These are phyloP conservation scores for Xanthia icteritia DNA, from an alignment of 2,888 invertebrate genomes.

Conservation along the genomic window DNA sequence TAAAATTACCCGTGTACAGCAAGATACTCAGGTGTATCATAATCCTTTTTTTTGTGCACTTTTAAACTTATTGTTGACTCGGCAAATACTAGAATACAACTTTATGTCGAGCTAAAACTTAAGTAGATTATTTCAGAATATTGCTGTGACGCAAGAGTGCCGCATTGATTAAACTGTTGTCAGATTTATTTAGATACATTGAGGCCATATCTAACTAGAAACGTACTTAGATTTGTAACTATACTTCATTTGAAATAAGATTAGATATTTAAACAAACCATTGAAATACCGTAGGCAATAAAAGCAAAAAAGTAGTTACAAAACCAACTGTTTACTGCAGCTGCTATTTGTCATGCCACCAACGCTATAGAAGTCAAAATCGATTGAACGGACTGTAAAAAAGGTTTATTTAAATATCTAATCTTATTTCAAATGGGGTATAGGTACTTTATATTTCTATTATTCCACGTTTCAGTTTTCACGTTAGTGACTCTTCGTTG, in stretches of 20 bases:
- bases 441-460: no score
- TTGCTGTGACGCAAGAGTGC: background rate
- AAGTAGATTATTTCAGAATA: background rate
- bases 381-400: no score
- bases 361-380: no score
- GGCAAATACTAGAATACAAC: background rate
- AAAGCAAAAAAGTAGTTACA: no score
- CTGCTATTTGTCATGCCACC: no score
- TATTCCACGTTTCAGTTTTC: background rate
- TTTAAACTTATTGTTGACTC: background rate
- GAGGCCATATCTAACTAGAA: no score
- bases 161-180: background rate
- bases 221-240: background rate
- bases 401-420: no score
- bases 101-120: background rate
- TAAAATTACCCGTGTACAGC: background rate
- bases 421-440: no score
- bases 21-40: slow-evolving; percentile 5
- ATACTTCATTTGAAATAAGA: background rate
- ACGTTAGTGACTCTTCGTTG: background rate
- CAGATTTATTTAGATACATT: background rate
- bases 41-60: slow-evolving; percentile 17
- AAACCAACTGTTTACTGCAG: no score
- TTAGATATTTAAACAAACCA: no score
- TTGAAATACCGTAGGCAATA: no score